Evolutionary conservation across 2,113 vertebrate genomes (phyloP), one percentile per base, ranked within the genome.

Genomic region (Poeciliopsis turrubarensis): DNA sequence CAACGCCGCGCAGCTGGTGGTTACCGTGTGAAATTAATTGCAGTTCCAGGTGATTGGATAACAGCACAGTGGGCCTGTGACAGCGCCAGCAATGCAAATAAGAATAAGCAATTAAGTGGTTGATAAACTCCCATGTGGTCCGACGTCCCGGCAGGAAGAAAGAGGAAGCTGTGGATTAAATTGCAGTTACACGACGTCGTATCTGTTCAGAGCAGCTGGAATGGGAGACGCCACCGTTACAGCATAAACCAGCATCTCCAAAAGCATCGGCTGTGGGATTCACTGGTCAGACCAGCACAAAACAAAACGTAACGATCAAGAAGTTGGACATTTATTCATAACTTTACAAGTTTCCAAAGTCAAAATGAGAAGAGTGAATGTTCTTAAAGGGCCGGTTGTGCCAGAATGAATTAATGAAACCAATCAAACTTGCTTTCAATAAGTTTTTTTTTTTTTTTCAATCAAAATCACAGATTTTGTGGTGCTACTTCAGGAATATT

Each of bases 21-120:
- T 79, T 78, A 89, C 88, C 89, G 60, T 75, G 74, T 75, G 37
- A 82, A 82, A 85, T 89, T 92, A 91, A 93, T 93, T 91, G 77
- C 79, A 73, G 81, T 77, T 84, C 64, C 66, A 65, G 39, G 78
- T 78, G 82, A 86, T 88, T 86, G 84, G 80, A 91, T 92, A 85
- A 80, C 60, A 68, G 61, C 47, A 86, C 82, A 87, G 86, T 88
- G 78, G 72, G 61, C 71, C 78, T 87, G 81, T 78, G 82, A 86
- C 84, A 69, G 81, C 70, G 78, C 77, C 71, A 81, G 81, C 68
- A 78, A 87, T 78, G 89, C 73, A 82, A 87, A 87, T 85, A 86
- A 87, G 79, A 74, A 72, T 75, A 73, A 79, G 87, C 89, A 89
- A 86, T 91, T 91, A 92, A 86, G 81, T 80, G 79, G 73, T 79